phyloP scores from a whole-genome alignment of 2,888 invertebrate species.

The Troides aeacus region DNA sequence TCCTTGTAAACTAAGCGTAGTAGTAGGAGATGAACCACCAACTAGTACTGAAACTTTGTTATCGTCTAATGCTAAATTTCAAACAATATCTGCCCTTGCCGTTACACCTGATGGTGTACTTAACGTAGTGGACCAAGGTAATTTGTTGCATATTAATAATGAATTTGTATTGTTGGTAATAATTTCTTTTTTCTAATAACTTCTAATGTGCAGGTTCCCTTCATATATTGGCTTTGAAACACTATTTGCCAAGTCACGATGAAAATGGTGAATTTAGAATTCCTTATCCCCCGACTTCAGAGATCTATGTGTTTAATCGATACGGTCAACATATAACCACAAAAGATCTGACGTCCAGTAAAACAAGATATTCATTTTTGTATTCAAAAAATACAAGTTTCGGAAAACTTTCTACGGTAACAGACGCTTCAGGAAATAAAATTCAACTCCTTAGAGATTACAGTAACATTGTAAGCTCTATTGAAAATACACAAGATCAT shows the following conservation, averaged over 20 bases:
- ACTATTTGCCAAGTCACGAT: slow-evolving; percentile 92
- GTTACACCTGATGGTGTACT: slow-evolving; percentile 98
- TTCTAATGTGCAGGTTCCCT: slow-evolving; percentile 80
- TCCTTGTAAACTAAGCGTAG: slow-evolving; percentile 75
- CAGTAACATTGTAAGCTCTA: slow-evolving; percentile 94
- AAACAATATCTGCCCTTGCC: slow-evolving; percentile 92
- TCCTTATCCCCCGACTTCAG: slow-evolving; percentile 95
- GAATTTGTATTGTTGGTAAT: background rate
- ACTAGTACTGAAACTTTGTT: slow-evolving; percentile 91
- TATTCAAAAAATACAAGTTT: slow-evolving; percentile 98
- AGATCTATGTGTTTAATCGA: slow-evolving; percentile 95
- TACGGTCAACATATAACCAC: slow-evolving; percentile 98
- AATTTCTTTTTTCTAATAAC: background rate
- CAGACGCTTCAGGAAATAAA: slow-evolving; percentile 95
- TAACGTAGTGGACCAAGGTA: slow-evolving; percentile 96
- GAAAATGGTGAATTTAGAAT: slow-evolving; percentile 95
- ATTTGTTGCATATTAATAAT: slow-evolving; percentile 12
- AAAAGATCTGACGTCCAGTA: slow-evolving; percentile 96
- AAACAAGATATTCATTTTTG: slow-evolving; percentile 95
- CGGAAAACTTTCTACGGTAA: slow-evolving; percentile 95
- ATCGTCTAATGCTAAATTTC: slow-evolving; percentile 94
- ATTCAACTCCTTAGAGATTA: slow-evolving; percentile 95
- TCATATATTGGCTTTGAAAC: slow-evolving; percentile 91
- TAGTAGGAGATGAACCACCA: slow-evolving; percentile 82
- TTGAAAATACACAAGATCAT: slow-evolving; percentile 96